Evolutionary conservation across 2,113 vertebrate genomes (phyloP).

Genomic region (Plecturocebus donacophilus): DNA sequence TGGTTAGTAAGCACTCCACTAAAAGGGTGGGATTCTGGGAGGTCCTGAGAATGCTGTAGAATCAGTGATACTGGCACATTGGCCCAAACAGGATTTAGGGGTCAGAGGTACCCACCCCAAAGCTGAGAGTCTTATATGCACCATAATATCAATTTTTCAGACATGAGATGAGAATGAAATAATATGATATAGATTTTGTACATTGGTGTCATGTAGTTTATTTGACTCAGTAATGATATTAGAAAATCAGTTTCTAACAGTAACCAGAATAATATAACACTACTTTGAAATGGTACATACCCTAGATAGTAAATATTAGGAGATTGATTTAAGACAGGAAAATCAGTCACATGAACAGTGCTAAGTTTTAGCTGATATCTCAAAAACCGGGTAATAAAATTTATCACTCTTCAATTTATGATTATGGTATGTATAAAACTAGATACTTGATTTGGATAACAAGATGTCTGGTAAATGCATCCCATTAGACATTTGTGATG

Average conservation of each 20-base stretch:
- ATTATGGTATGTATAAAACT: conserved; percentile 63
- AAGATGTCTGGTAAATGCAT: conserved; percentile 62
- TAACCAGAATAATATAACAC: neutral
- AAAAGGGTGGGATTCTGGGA: neutral
- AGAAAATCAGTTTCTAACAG: conserved; percentile 2
- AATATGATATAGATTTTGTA: neutral
- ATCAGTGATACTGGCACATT: neutral
- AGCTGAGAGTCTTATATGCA: neutral
- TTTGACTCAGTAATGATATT: conserved; percentile 29
- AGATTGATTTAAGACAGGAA: conserved; percentile 40
- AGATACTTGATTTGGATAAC: conserved; percentile 38
- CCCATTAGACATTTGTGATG: neutral
- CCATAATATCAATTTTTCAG: neutral
- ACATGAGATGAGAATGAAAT: neutral
- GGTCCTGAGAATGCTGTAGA: neutral
- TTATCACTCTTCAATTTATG: conserved; percentile 71
- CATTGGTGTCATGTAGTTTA: neutral
- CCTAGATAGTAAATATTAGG: neutral
- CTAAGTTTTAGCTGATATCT: conserved; percentile 53
- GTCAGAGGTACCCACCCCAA: neutral
- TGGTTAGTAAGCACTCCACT: neutral
- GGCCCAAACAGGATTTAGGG: neutral
- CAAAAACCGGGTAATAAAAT: conserved; percentile 48
- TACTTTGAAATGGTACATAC: conserved; percentile 27
- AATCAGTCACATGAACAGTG: neutral